Conservation (phyloP, 2,797 vertebrate genomes). For the Meriones psammophilus region DNA sequence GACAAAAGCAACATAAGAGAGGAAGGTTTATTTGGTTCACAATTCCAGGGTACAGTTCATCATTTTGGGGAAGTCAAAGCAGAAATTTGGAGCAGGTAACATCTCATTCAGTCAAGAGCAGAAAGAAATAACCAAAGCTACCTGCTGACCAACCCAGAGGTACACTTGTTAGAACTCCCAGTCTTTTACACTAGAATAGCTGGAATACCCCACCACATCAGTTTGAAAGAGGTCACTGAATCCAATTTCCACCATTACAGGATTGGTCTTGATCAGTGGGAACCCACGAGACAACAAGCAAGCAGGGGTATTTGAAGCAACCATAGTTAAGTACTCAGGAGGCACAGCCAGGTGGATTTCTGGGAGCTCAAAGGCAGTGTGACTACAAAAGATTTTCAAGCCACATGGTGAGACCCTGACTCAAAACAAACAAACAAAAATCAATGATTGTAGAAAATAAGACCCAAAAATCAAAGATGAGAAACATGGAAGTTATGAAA, state of each 20-base stretch:
- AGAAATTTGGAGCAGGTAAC: not conserved
- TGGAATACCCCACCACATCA: not conserved
- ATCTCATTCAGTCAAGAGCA: not conserved
- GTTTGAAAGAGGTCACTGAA: not conserved
- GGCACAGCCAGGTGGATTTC: conserved; percentile 92
- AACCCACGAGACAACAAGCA: conserved; percentile 97
- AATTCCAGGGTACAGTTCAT: not conserved
- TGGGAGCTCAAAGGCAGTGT: conserved; percentile 89
- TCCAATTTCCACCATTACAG: conserved; percentile 87
- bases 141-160: not conserved
- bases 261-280: conserved; percentile 97
- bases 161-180: too few relatives aligned
- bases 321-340: conserved; percentile 96
- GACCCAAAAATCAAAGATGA: conserved; percentile 97
- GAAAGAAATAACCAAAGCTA: not conserved
- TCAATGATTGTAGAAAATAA: conserved; percentile 96
- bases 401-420: conserved; percentile 90
- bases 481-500: conserved; percentile 91
- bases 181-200: not conserved
- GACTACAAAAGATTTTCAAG: conserved; percentile 92
- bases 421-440: conserved; percentile 72
- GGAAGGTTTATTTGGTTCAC: not conserved
- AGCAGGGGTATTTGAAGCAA: conserved; percentile 96
- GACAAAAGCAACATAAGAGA: not conserved
- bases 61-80: not conserved